Evolutionary conservation across 2,888 invertebrate genomes (phyloP).

Genomic region (Melinaea marsaeus): DNA sequence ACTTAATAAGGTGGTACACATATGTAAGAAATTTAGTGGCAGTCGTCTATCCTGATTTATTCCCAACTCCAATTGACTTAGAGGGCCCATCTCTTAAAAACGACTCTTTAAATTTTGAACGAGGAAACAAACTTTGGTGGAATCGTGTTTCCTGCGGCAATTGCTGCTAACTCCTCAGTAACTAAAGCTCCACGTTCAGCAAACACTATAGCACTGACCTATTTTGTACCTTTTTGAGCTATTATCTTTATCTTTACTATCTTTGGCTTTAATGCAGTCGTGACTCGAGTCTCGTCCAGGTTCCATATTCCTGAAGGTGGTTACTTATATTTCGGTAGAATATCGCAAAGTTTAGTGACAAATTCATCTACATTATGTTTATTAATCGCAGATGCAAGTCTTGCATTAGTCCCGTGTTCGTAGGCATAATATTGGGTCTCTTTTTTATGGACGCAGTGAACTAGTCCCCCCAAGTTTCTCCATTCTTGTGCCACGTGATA

Average conservation of each 20-base stretch:
- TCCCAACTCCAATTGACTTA: conserved; percentile 42
- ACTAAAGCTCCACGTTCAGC: conserved; percentile 35
- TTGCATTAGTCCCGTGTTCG: too few species aligned
- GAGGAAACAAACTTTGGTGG: conserved; percentile 40
- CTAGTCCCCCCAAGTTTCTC: conserved; percentile 27
- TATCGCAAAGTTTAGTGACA: conserved; percentile 26
- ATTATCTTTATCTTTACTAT: too few species aligned
- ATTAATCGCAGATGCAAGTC: conserved; percentile 27
- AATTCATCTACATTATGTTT: conserved; percentile 27
- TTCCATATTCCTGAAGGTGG: conserved; percentile 35
- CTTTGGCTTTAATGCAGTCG: conserved; percentile 36
- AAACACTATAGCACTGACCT: conserved; percentile 33
- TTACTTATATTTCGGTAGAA: conserved; percentile 25
- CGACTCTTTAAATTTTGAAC: conserved; percentile 32
- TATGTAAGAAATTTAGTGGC: conserved; percentile 22
- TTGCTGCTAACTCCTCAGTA: conserved; percentile 29
- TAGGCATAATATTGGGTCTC: conserved; percentile 14
- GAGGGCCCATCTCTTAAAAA: conserved; percentile 39
- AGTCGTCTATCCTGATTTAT: conserved; percentile 35
- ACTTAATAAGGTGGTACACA: conserved; percentile 24
- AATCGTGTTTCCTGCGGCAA: conserved; percentile 27
- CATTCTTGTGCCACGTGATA: conserved; percentile 24
- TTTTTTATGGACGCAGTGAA: conserved; percentile 25
- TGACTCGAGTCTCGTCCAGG: conserved; percentile 38
- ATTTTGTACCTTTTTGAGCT: conserved; percentile 32